phyloP scores from a whole-genome alignment of 2,888 invertebrate genomes.

The Xanthorhoe designata region DNA sequence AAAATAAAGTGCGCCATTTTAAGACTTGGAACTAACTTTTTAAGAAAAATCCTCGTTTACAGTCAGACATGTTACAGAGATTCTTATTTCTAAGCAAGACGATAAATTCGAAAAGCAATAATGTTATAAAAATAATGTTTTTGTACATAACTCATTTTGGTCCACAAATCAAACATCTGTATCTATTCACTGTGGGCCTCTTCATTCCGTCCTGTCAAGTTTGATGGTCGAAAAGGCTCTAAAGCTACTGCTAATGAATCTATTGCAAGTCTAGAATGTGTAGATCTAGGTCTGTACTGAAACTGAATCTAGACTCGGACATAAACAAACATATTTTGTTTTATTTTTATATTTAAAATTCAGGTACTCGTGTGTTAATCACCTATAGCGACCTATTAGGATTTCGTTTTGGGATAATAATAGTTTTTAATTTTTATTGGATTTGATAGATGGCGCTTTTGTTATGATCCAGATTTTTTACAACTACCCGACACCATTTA shows the following conservation, averaged over 20 bases:
- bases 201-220: background rate
- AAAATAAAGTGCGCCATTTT: too few species aligned
- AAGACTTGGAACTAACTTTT: background rate
- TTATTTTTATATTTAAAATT: too few species aligned
- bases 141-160: constrained; percentile 51
- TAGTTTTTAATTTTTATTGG: too few species aligned
- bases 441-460: too few species aligned
- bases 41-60: constrained; percentile 24
- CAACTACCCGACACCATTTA: too few species aligned
- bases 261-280: background rate
- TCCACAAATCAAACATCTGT: constrained; percentile 53
- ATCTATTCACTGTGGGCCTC: constrained; percentile 1
- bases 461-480: too few species aligned
- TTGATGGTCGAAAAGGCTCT: constrained; percentile 3
- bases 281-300: background rate
- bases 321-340: background rate
- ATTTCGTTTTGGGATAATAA: too few species aligned
- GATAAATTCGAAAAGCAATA: constrained; percentile 54
- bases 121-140: constrained; percentile 60
- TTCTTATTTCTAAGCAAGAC: constrained; percentile 53
- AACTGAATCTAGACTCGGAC: background rate
- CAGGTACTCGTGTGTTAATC: too few species aligned
- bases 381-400: too few species aligned
- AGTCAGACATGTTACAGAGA: constrained; percentile 44
- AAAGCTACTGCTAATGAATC: constrained; percentile 1